Evolutionary conservation across 1,140 invertebrate species (phyloP).

Genomic region (Heliconius congener): DNA sequence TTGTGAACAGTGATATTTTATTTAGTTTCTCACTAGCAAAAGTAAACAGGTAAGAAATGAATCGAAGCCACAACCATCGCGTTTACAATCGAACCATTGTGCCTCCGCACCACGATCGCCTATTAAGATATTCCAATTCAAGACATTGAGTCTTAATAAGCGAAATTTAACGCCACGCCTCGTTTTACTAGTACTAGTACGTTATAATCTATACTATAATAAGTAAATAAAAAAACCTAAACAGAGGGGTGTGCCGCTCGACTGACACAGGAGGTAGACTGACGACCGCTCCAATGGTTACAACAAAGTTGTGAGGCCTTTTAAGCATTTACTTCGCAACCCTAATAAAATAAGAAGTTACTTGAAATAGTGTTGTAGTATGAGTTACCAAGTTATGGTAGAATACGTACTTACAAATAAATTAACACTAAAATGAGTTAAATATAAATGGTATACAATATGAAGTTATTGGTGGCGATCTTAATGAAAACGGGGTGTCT

Average conservation of each 20-base stretch:
- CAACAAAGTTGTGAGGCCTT: slow-evolving; percentile 2
- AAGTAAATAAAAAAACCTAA: neutral
- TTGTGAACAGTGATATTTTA: too few species aligned
- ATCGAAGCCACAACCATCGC: too few species aligned
- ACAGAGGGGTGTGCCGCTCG: neutral
- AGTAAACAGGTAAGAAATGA: too few species aligned
- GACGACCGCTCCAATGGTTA: neutral
- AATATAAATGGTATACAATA: neutral
- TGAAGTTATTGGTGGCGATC: neutral
- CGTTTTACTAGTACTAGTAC: too few species aligned
- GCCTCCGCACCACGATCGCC: too few species aligned
- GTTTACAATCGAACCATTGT: too few species aligned
- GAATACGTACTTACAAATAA: neutral
- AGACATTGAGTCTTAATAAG: too few species aligned
- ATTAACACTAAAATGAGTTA: neutral
- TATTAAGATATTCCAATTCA: too few species aligned
- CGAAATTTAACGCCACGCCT: too few species aligned
- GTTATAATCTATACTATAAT: too few species aligned
- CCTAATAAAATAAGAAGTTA: slow-evolving; percentile 7
- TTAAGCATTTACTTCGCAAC: neutral
- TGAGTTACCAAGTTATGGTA: neutral
- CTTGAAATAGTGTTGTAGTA: slow-evolving; percentile 1
- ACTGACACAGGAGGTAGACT: neutral
- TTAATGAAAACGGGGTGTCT: neutral
- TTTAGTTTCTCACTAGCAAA: too few species aligned